Evolutionary conservation across 2,888 invertebrate genomes (phyloP), one percentile per base, ranked within the genome.

Genomic region (Strigamia crassipes): DNA sequence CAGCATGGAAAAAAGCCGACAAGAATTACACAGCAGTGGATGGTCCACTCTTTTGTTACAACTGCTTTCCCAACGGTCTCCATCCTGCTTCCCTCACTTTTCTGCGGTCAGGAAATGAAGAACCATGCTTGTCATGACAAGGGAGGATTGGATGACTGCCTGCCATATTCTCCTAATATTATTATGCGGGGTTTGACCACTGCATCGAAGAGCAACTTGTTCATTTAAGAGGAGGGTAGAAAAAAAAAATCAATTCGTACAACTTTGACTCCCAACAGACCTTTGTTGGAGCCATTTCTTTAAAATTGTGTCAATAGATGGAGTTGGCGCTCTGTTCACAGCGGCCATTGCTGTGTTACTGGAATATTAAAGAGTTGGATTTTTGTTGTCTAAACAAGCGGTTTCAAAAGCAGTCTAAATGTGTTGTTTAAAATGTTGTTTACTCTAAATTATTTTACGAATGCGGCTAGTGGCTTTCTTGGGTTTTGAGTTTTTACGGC

Each of bases 71-170:
- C 66, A 66, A 10, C 27, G 66, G 66, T 51, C 51, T 51, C 42
- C 12, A 13, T 51, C 4, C 66, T 27, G 23, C 27, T 66, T 66
- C 27, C 66, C 66, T 66, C 66, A 66, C 66, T 66, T 66, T 61
- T 66, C 66, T 66, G 66, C 13, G 66, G 66, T 66, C 66, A 66
- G 66, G 66, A 66, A 66, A 66, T 66, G 66, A 66, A 66, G 66
- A 66, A 66, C 27, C 66, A 66, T 27, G 27, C 66, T 3, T 66
- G 66, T 23, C 66, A 66, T 66, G 66, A 66, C 66, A 27, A 66
- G 66, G 66, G 66, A 66, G 66, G 66, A 66, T 66, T 66, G 66
- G 66, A 27, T 66, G 66, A 66, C 66, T 27, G 66, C 23, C 27
- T 66, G 66, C 23, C 27, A 66, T 66, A 66, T 66, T 66, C 66